Conservation (phyloP, 2,113 vertebrate genomes). For the Microcebus murinus region DNA sequence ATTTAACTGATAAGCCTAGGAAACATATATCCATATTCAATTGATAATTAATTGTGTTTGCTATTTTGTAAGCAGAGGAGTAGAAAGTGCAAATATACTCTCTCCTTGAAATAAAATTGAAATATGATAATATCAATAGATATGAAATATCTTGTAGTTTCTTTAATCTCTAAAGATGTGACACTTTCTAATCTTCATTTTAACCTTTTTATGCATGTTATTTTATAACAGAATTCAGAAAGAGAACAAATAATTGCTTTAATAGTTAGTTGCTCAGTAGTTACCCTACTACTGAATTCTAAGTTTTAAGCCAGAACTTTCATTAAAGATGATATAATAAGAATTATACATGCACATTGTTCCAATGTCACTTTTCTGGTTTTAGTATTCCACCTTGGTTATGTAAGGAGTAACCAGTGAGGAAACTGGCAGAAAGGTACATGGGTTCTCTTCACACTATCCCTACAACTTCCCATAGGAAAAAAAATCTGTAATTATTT, state of each 20-base stretch:
- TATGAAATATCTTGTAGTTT: neutral
- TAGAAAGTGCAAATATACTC: neutral
- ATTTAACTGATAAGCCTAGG: neutral
- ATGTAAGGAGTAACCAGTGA: neutral
- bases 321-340: neutral
- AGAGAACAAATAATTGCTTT: neutral
- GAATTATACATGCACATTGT: accelerated
- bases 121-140: neutral
- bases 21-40: too few species aligned
- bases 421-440: too few species aligned
- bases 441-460: accelerated
- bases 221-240: neutral
- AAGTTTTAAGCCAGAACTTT: neutral
- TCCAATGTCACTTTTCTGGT: neutral
- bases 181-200: neutral
- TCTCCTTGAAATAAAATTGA: neutral
- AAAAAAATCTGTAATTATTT: neutral
- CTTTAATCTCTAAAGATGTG: neutral
- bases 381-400: neutral
- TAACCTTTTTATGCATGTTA: neutral
- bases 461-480: too few species aligned
- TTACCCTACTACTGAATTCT: neutral
- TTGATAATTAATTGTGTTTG: accelerated
- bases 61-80: neutral
- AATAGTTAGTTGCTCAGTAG: too few species aligned